These are phyloP conservation scores for Conomelus anceps DNA, from an alignment of 2,888 invertebrate species.

Conservation along the genomic window DNA sequence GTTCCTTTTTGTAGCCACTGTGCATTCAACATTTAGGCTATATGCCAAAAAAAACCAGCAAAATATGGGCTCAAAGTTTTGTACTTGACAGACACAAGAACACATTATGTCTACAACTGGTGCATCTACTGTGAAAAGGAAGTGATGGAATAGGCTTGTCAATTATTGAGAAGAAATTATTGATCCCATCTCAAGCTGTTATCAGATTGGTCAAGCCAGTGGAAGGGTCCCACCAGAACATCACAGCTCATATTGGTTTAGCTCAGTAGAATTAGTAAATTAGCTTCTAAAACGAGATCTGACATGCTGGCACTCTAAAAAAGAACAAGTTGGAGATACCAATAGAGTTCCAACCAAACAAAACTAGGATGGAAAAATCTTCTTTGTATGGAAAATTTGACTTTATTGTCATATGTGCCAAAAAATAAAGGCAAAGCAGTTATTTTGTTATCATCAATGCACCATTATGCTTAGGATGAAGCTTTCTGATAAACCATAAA, in stretches of 20 bases:
- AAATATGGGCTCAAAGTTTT: slow-evolving; percentile 36
- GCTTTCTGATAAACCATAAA: too few relatives aligned
- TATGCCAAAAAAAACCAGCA: slow-evolving; percentile 31
- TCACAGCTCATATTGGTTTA: neutral
- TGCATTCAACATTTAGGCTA: slow-evolving; percentile 22
- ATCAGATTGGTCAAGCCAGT: neutral
- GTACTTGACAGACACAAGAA: slow-evolving; percentile 32
- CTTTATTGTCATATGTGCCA: too few relatives aligned
- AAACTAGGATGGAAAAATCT: too few relatives aligned
- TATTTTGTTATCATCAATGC: too few relatives aligned
- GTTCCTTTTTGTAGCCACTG: slow-evolving; percentile 23
- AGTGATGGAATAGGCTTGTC: neutral
- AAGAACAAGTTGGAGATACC: neutral
- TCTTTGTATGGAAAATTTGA: slow-evolving; percentile 20
- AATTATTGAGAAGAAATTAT: neutral
- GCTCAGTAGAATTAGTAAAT: slow-evolving; percentile 2
- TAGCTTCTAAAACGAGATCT: neutral
- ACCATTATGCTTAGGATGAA: too few relatives aligned
- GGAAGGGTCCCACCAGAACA: neutral
- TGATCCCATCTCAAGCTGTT: slow-evolving; percentile 1
- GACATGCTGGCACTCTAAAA: neutral
- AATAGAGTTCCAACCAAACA: slow-evolving; percentile 21
- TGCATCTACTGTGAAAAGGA: neutral
- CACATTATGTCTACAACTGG: neutral
- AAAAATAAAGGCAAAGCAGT: too few relatives aligned